Evolutionary conservation across 2,797 vertebrate genomes (phyloP).

Genomic region (Sebastes itinus): DNA sequence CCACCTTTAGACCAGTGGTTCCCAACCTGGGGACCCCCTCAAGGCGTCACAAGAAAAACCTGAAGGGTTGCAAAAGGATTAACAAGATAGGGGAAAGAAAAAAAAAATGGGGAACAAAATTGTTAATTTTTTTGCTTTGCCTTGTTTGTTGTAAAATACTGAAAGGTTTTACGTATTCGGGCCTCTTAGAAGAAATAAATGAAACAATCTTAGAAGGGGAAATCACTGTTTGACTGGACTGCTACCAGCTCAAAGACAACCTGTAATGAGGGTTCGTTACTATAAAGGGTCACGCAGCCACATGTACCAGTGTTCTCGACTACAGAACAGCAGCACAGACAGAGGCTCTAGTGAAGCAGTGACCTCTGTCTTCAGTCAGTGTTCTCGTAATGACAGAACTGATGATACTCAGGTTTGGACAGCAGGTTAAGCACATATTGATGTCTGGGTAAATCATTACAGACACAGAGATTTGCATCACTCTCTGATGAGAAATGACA

Average conservation of each 20-base stretch:
- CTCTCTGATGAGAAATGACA: constrained; percentile 40
- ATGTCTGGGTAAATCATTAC: constrained; percentile 64
- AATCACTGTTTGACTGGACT: background rate
- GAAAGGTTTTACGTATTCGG: too few relatives aligned
- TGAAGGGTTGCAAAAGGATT: too few relatives aligned
- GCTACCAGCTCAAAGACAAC: background rate
- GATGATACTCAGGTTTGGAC: constrained; percentile 14
- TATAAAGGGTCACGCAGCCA: background rate
- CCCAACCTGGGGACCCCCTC: background rate
- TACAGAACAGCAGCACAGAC: background rate
- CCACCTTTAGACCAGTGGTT: background rate
- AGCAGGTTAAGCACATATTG: constrained; percentile 52
- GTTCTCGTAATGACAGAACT: background rate
- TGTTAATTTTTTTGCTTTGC: background rate
- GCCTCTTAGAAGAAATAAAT: too few relatives aligned
- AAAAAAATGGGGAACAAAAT: too few relatives aligned
- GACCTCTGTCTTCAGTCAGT: background rate
- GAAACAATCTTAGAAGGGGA: background rate
- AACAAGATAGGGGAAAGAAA: too few relatives aligned
- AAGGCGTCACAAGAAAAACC: too few relatives aligned
- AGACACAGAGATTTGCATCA: background rate
- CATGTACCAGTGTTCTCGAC: background rate
- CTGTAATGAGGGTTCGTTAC: background rate
- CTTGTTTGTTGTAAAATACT: background rate
- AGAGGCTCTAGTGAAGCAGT: background rate